A percentile compares a stretch with the other conserved stretches of the same genome.
These are phyloP conservation scores for Hedychridium roseum DNA, from an alignment of 2,888 invertebrate genomes.

Conservation along the genomic window DNA sequence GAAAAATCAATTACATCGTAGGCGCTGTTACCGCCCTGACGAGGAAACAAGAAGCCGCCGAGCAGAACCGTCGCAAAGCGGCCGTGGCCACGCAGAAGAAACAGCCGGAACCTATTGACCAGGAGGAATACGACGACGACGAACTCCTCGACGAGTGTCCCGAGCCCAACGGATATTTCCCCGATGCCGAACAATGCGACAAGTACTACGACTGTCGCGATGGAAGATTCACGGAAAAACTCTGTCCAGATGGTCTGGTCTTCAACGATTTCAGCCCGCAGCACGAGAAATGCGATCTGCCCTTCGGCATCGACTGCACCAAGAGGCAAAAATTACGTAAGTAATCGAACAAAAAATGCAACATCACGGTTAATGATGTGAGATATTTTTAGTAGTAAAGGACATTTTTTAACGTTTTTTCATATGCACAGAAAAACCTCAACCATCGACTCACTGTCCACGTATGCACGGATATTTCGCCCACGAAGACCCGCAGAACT, in stretches of 20 bases:
- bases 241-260: constrained; percentile 89
- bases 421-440: constrained; percentile 65
- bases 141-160: constrained; percentile 78
- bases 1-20: too few species aligned
- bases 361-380: neutral
- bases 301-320: constrained; percentile 85
- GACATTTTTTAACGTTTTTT: neutral
- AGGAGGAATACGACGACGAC: constrained; percentile 63
- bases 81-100: constrained; percentile 29
- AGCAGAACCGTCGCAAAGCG: constrained; percentile 53
- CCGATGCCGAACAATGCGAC: constrained; percentile 87
- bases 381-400: neutral
- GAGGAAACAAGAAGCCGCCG: constrained; percentile 58
- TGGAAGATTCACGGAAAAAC: constrained; percentile 77
- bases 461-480: constrained; percentile 88
- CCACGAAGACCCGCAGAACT: constrained; percentile 79
- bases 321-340: constrained; percentile 82
- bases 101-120: constrained; percentile 27
- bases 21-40: constrained; percentile 49
- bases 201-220: constrained; percentile 85
- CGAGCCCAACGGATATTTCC: constrained; percentile 82
- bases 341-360: constrained; percentile 55
- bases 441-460: constrained; percentile 77
- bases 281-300: constrained; percentile 87
- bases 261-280: constrained; percentile 85